Percentiles rank a stretch among this genome's conserved stretches.
These are phyloP conservation scores for Esox lucius DNA, from an alignment of 2,797 vertebrate species.

Conservation along the genomic window DNA sequence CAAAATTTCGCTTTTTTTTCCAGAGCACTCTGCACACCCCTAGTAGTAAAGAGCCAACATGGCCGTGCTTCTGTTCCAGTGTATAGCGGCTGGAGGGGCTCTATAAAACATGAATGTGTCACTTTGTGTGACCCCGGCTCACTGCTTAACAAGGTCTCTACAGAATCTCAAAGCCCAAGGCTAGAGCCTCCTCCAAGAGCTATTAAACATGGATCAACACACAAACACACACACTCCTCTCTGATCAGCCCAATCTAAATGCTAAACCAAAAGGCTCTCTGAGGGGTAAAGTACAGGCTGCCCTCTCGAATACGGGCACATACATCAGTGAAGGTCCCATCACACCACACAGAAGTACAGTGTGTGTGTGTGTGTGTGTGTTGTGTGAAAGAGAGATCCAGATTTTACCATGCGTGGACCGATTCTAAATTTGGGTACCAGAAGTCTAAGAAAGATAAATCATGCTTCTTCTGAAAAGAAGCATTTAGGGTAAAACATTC, in stretches of 20 bases:
- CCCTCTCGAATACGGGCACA: constrained; percentile 53
- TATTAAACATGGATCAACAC: constrained; percentile 60
- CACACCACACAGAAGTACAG: constrained; percentile 31
- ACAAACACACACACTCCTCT: constrained; percentile 38
- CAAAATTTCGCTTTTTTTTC: no score
- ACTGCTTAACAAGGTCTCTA: constrained; percentile 53
- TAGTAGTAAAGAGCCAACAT: neutral
- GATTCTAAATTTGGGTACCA: neutral
- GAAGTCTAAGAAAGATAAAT: neutral
- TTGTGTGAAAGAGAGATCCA: neutral
- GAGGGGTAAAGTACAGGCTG: constrained; percentile 58
- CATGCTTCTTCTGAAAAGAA: no score
- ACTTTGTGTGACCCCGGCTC: constrained; percentile 68
- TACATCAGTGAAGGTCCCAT: constrained; percentile 42
- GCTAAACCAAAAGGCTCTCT: constrained; percentile 69
- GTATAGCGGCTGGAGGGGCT: constrained; percentile 13
- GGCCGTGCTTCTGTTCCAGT: neutral
- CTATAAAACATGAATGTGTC: constrained; percentile 66
- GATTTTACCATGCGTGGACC: no score
- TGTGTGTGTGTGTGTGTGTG: neutral
- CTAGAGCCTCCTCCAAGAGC: constrained; percentile 50
- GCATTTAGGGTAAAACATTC: no score
- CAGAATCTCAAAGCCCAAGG: constrained; percentile 43
- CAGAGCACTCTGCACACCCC: no score
- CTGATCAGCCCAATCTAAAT: constrained; percentile 75